Evolutionary conservation across 2,113 vertebrate genomes (phyloP), one percentile per base, ranked within the genome.

Genomic region (Pteropus alecto): DNA sequence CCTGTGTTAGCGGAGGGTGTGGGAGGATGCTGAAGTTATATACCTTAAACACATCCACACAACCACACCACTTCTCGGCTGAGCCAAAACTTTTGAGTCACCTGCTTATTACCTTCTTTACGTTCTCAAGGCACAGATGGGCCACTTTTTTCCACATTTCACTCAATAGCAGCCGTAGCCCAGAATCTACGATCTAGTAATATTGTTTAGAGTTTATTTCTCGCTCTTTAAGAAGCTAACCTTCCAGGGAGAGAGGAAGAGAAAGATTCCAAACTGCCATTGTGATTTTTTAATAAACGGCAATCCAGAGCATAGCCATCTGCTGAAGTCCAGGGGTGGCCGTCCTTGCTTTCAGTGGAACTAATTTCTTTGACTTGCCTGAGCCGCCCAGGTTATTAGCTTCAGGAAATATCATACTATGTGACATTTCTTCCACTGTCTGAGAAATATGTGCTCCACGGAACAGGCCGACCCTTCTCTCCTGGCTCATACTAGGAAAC

Each of bases 1-100:
- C 11, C 24, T 9, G 10, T 51, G 7, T 30, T 46, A 61, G 22
- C 33, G 18, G 28, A 7, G 5, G 82, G 58, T 56, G 22, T 74
- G 56, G 10, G 14, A 28, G 3, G 16, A 3, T 8, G 4, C 12
- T 30, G 10, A 76, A 54, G 1, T 54, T 4, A 60, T 13, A 1
- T 3, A 48, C 1, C 26, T 76, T 14, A 76, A 85, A 63, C 1
- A 3, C 46, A 43, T 28, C 10, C 78, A 54, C 28, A 48, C 13
- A 87, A 67, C 35, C 14, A 46, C 9, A 58, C 8, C 24, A 26
- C 15, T 88, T 92, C 46, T 71, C 33, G 65, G 15, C 1, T 70
- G 33, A 93, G 1, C 12, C 16, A n/a, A 43, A 21, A 19, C 9
- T 56, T 74, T 61, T 48, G 13, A 30, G 18, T 56, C n/a, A 38